Evolutionary conservation across 2,888 invertebrate genomes (phyloP), one percentile per base, ranked within the genome.

Genomic region (Andrena praecox): DNA sequence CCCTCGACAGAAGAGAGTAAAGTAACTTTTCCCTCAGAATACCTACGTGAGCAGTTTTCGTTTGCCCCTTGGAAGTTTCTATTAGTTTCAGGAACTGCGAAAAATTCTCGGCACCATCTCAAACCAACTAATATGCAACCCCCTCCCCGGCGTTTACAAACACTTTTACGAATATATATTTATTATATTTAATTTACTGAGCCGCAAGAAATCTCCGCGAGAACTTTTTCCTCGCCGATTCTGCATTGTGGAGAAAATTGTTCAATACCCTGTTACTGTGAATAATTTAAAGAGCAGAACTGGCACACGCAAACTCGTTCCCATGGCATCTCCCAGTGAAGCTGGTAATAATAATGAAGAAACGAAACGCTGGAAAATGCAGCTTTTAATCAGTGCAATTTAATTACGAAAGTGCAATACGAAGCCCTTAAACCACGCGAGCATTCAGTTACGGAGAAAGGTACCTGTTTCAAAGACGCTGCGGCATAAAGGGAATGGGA

Each of bases 351-450:
- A 27, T 27, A 10, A 52, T 24, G 42, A 54, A 68, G 16, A 31
- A 52, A 66, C n/a, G 64, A 54, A 42, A 56, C 71, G 16, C 42
- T 63, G 59, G 54, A 62, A 70, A 70, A 82, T 56, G 42, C 24
- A 48, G 33, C 12, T 48, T 72, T 72, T 79, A 64, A 79, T 72
- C 52, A 54, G 31, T 10, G 42, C 5, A 52, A 71, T 79, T 78
- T 80, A 79, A 80, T 80, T 78, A 68, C 80, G 64, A 48, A 27
- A 70, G 66, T 10, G 54, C 24, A 69, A 70, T 66, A 75, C 29
- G 72, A 72, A 68, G n/a, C 67, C 67, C 29, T 56, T 20, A 29
- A 80, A 64, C 54, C 59, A 24, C 16, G 10, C 33, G 20, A 27
- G 42, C 42, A 7, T 66, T 60, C 48, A 8, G 50, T 60, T 52